Conservation (phyloP, 2,113 vertebrate species). For the Rhizomys pruinosus region DNA sequence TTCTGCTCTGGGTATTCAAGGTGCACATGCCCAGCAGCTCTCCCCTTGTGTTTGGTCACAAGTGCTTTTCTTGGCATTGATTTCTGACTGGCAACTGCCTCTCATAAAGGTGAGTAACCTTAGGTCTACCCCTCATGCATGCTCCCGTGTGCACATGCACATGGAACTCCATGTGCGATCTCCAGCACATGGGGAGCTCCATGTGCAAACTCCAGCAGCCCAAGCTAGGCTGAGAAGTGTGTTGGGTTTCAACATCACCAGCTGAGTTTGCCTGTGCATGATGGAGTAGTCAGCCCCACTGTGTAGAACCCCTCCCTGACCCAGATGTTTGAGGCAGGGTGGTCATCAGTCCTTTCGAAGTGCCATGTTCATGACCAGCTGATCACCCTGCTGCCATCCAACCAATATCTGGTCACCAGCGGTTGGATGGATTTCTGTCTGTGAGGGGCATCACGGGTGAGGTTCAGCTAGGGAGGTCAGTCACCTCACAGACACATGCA, state of each 20-base stretch:
- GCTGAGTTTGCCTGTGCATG: fast-evolving
- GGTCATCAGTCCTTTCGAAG: neutral
- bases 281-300: fast-evolving
- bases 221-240: fast-evolving
- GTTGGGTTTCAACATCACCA: fast-evolving
- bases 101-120: neutral
- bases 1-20: neutral
- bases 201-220: fast-evolving
- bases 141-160: neutral
- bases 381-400: too few species aligned
- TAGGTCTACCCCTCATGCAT: neutral
- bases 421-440: neutral
- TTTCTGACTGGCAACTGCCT: too few species aligned
- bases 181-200: too few species aligned
- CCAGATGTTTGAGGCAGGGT: fast-evolving
- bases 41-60: neutral
- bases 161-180: neutral
- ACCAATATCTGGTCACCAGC: neutral
- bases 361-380: fast-evolving
- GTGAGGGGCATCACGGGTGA: neutral
- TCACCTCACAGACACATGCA: fast-evolving
- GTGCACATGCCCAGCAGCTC: fast-evolving
- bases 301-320: neutral
- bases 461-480: fast-evolving
- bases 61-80: fast-evolving